Evolutionary conservation across 2,113 vertebrate genomes (phyloP), one percentile per base, ranked within the genome.

Genomic region (Alces alces): DNA sequence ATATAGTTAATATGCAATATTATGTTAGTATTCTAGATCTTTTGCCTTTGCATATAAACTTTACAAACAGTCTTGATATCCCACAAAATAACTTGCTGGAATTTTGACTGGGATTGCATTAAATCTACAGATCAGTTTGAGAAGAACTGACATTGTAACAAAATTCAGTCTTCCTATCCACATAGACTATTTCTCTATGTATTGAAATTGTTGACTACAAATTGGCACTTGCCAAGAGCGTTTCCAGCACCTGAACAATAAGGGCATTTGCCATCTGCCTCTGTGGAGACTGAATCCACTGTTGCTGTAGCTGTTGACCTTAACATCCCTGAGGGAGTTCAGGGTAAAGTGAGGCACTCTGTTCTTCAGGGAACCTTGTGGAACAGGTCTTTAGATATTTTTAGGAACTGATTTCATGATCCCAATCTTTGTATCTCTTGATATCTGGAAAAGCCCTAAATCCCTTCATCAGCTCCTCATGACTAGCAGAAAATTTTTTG

Each of bases 401-500:
- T 70, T 5, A 70, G 66, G n/a, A 70, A 36, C 66, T 12, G n/a
- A 36, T 70, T 36, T 36, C 66, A 39, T 70, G n/a, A 70, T 70
- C n/a, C 9, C 9, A 70, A 23, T 36, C 66, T 70, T 70, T 36
- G 5, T 4, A 70, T 70, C n/a, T 39, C n/a, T 36, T 70, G 66
- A 23, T 36, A 70, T 70, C n/a, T 70, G 6, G n/a, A 39, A 70
- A 70, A 70, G 9, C 66, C 36, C 19, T 70, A 39, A 70, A 70
- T 12, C 17, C 66, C 19, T 70, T 36, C n/a, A 36, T 70, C 2
- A 0, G 17, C 16, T 70, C 64, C n/a, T 70, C 17, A 0, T 70
- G n/a, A 70, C 64, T 36, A 70, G n/a, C 64, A 70, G n/a, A 23
- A 23, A 39, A 23, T 39, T 2, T 70, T 17, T 64, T 36, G 66